Conservation (phyloP, 2,888 invertebrate genomes). For the Scaptomyza cyrtandrae region DNA sequence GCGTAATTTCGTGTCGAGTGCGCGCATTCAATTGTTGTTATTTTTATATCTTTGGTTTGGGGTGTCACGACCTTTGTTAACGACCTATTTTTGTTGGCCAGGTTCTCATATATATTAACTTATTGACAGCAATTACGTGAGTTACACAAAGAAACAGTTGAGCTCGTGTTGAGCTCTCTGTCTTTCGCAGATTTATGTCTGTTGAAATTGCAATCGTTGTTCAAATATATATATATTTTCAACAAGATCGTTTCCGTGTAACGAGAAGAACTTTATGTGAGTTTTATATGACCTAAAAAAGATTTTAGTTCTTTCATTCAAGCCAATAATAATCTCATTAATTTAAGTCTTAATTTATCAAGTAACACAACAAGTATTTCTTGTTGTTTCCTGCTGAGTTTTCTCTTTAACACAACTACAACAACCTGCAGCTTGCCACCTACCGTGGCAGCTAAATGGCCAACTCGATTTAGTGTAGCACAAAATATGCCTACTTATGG, state of each 20-base stretch:
- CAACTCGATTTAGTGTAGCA: constrained; percentile 35
- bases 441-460: constrained; percentile 4
- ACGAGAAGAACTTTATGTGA: too few relatives aligned
- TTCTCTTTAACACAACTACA: background rate
- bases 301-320: too few relatives aligned
- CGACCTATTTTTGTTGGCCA: constrained; percentile 29
- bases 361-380: too few relatives aligned
- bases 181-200: constrained; percentile 43
- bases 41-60: constrained; percentile 6
- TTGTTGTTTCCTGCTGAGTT: constrained; percentile 28
- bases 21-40: constrained; percentile 4
- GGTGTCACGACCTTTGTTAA: constrained; percentile 28
- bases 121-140: constrained; percentile 64
- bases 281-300: background rate
- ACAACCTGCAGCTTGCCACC: constrained; percentile 25
- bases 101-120: constrained; percentile 59
- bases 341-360: too few relatives aligned
- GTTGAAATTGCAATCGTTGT: constrained; percentile 24
- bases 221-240: constrained; percentile 22
- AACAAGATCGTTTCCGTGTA: constrained; percentile 12
- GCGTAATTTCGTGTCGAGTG: constrained; percentile 45
- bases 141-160: constrained; percentile 18
- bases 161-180: background rate
- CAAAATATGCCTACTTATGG: constrained; percentile 72
- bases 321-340: too few relatives aligned